Evolutionary conservation across 2,797 vertebrate species (phyloP).

Genomic region (Pipistrellus nathusii): DNA sequence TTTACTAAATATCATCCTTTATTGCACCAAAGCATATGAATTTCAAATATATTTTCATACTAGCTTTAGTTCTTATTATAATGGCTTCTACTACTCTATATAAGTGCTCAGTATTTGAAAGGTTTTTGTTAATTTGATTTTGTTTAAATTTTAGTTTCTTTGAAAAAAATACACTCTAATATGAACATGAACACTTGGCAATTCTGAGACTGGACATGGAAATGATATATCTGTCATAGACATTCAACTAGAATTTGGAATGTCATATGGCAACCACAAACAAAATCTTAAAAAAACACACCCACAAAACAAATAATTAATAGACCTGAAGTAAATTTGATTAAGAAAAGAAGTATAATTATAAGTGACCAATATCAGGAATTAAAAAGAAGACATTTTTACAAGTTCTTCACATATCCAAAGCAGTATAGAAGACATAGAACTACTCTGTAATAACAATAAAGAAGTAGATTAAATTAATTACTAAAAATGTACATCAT

Average conservation of each 20-base stretch:
- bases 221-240: background rate
- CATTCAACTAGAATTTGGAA: background rate
- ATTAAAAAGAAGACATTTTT: constrained; percentile 11
- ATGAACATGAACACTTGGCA: background rate
- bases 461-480: background rate
- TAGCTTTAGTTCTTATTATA: background rate
- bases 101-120: background rate
- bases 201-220: background rate
- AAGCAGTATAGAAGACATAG: background rate
- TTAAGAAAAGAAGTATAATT: background rate
- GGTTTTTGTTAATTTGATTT: background rate
- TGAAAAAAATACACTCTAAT: background rate
- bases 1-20: background rate
- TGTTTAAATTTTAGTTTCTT: constrained; percentile 6
- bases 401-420: background rate
- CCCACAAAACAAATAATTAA: background rate
- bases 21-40: background rate
- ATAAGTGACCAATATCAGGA: background rate
- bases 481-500: background rate
- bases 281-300: background rate
- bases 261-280: background rate
- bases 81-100: background rate
- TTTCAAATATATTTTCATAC: background rate
- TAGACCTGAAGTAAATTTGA: background rate
- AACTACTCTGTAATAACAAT: background rate